Evolutionary conservation across 2,888 invertebrate species (phyloP).

Genomic region (Leptinotarsa juncta): DNA sequence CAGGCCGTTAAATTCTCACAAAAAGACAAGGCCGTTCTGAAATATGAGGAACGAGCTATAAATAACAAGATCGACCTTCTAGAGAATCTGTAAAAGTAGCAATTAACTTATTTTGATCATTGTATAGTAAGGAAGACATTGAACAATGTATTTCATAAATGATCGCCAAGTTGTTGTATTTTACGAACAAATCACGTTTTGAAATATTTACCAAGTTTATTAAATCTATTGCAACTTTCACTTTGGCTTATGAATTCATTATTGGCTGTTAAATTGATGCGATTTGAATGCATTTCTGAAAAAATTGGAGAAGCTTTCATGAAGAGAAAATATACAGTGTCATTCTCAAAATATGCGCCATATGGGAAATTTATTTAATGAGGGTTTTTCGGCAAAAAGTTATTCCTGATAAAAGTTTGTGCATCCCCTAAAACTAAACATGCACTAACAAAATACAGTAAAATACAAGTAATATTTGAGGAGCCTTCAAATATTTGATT

Average conservation of each 20-base stretch:
- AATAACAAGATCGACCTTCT: neutral
- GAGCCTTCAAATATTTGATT: too few species aligned
- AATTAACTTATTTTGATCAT: neutral
- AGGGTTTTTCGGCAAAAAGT: too few species aligned
- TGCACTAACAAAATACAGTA: too few species aligned
- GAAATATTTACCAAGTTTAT: neutral
- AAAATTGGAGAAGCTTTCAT: too few species aligned
- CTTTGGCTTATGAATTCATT: neutral
- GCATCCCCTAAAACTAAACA: too few species aligned
- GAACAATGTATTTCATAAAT: neutral
- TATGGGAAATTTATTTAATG: too few species aligned
- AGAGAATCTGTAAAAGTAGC: neutral
- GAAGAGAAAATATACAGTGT: too few species aligned
- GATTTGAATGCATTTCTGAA: too few species aligned
- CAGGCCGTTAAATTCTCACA: slow-evolving; percentile 51
- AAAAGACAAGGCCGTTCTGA: slow-evolving; percentile 40
- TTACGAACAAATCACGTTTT: neutral
- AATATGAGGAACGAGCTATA: slow-evolving; percentile 19
- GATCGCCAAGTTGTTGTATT: neutral
- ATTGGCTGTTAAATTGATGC: too few species aligned
- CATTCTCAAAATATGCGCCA: too few species aligned
- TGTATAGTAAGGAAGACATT: neutral
- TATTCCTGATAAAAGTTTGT: too few species aligned
- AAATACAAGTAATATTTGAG: too few species aligned
- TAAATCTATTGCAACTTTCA: neutral